A percentile compares a stretch with the other conserved stretches of the same genome.
These are phyloP conservation scores for Auanema sp. DNA, from an alignment of 2,888 invertebrate genomes.

Conservation along the genomic window DNA sequence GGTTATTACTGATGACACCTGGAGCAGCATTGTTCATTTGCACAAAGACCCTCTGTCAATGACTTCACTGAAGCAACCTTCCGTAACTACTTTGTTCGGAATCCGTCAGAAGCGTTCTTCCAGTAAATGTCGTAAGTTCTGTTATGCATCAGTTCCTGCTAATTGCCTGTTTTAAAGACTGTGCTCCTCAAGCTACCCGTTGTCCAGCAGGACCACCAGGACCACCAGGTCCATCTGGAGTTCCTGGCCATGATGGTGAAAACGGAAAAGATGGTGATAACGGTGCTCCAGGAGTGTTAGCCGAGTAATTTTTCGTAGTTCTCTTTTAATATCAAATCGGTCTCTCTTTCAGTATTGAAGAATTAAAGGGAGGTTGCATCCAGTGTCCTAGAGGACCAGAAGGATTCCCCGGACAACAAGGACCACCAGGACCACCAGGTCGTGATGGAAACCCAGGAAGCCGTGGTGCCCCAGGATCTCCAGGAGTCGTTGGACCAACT, in stretches of 20 bases:
- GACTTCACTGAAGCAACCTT: too few relatives aligned
- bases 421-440: conserved; percentile 13
- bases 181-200: conserved; percentile 10
- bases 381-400: conserved; percentile 1
- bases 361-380: neutral
- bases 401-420: conserved; percentile 11
- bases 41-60: neutral
- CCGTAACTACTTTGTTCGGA: neutral
- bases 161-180: neutral
- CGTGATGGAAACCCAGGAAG: conserved; percentile 9
- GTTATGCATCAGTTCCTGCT: too few relatives aligned
- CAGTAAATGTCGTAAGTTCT: neutral
- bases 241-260: neutral
- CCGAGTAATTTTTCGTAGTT: neutral
- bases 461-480: neutral
- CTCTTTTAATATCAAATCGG: neutral
- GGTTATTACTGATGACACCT: conserved; percentile 2
- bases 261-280: conserved; percentile 1
- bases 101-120: neutral
- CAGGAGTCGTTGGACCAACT: neutral
- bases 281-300: neutral
- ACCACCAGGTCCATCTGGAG: neutral
- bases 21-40: neutral
- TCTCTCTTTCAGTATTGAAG: neutral
- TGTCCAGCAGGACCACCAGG: conserved; percentile 12